Percentiles rank a stretch among this genome's conserved stretches.
phyloP scores from a whole-genome alignment of 2,797 vertebrate genomes.

The Microchirus variegatus region DNA sequence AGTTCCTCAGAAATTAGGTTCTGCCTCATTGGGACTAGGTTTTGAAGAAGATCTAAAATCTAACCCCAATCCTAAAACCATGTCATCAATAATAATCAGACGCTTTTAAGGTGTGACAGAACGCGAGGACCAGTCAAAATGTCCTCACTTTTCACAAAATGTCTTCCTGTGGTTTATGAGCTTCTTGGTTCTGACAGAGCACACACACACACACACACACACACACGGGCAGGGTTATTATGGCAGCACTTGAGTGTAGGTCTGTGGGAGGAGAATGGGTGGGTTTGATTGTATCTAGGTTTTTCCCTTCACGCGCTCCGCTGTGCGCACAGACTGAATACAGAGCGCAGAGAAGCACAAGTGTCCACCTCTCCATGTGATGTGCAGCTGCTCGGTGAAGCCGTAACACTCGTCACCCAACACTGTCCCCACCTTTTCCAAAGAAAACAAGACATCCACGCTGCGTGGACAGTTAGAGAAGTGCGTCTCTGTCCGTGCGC shows the following conservation, averaged over 20 bases:
- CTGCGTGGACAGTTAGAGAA: slow-evolving; percentile 49
- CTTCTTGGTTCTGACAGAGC: not conserved
- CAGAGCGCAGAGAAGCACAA: slow-evolving; percentile 35
- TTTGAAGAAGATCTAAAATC: no score
- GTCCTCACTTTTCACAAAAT: no score
- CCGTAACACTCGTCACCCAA: slow-evolving; percentile 41
- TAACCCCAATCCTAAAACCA: no score
- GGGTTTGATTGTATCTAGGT: slow-evolving; percentile 64
- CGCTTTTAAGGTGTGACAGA: no score
- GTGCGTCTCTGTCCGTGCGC: slow-evolving; percentile 28
- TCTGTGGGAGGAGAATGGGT: slow-evolving; percentile 75
- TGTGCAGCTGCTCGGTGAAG: slow-evolving; percentile 45
- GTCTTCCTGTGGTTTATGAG: not conserved
- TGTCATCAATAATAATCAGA: no score
- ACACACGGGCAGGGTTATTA: slow-evolving; percentile 29
- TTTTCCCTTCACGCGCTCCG: slow-evolving; percentile 58
- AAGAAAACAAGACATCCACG: not conserved
- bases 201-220: slow-evolving; percentile 3
- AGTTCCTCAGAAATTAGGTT: no score
- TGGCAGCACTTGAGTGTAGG: slow-evolving; percentile 55
- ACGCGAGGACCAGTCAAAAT: no score
- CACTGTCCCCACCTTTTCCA: not conserved
- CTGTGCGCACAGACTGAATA: slow-evolving; percentile 58
- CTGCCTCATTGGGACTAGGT: no score
- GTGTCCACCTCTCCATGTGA: slow-evolving; percentile 49